Percentiles rank a stretch among this genome's conserved stretches.
Evolutionary conservation across 2,888 invertebrate species (phyloP).

Genomic region (Leucania comma): DNA sequence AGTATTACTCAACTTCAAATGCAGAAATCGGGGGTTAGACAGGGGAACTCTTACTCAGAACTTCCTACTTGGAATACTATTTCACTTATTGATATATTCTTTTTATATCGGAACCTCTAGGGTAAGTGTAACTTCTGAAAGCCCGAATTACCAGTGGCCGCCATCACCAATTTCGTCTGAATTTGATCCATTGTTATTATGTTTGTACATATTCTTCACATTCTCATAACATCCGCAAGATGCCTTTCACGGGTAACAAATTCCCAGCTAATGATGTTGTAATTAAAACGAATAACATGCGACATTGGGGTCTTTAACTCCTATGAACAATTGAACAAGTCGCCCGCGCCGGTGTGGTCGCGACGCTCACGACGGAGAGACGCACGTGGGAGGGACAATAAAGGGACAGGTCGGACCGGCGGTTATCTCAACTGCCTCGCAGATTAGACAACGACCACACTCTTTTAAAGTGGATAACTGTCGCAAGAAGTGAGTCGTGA

Average conservation of each 20-base stretch:
- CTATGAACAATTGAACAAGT: not conserved
- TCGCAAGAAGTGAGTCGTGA: conserved; percentile 36
- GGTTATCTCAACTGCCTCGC: conserved; percentile 57
- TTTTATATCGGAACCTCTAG: too few relatives aligned
- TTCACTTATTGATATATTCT: not conserved
- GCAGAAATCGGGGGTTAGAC: too few relatives aligned
- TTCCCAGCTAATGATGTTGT: conserved; percentile 10
- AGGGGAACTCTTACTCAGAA: too few relatives aligned
- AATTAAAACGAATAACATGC: not conserved
- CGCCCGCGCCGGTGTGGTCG: conserved; percentile 21
- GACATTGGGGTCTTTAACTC: conserved; percentile 1
- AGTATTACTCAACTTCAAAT: too few relatives aligned
- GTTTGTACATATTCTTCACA: not conserved
- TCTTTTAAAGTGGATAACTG: conserved; percentile 59
- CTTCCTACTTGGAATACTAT: too few relatives aligned
- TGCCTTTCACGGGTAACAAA: not conserved
- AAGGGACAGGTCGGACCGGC: conserved; percentile 49
- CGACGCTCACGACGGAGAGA: not conserved
- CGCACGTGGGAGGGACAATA: conserved; percentile 57
- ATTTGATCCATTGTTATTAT: not conserved
- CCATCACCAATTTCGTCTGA: not conserved
- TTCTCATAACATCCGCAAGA: not conserved
- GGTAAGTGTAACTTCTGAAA: not conserved
- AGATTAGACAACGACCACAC: conserved; percentile 59
- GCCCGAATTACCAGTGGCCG: too few relatives aligned